Conservation (phyloP, 2,113 vertebrate species). For the Perccottus glenii region DNA sequence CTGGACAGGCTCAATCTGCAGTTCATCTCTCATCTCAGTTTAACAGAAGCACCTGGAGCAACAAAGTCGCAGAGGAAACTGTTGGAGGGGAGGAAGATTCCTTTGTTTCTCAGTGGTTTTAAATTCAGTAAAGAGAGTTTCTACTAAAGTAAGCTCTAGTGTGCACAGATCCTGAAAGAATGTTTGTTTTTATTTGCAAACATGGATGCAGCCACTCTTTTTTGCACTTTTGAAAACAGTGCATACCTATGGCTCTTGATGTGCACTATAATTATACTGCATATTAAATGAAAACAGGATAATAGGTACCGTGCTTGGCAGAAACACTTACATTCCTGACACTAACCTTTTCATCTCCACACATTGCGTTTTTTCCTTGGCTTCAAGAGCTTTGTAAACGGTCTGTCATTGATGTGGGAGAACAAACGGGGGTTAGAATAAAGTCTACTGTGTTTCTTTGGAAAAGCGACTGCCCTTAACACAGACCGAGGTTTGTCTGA, state of each 20-base stretch:
- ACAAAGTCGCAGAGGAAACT: slow-evolving; percentile 24
- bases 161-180: no score
- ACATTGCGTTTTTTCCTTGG: slow-evolving; percentile 31
- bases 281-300: slow-evolving; percentile 33
- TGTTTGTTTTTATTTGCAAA: slow-evolving; percentile 10
- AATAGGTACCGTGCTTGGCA: slow-evolving; percentile 60
- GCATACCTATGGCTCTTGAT: slow-evolving; percentile 49
- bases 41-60: slow-evolving; percentile 55
- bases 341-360: slow-evolving; percentile 45
- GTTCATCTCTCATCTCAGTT: slow-evolving; percentile 25
- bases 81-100: slow-evolving; percentile 43
- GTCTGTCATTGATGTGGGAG: slow-evolving; percentile 23
- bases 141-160: no score
- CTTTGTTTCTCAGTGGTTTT: slow-evolving; percentile 39
- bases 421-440: background rate
- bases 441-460: slow-evolving; percentile 16
- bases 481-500: slow-evolving; percentile 25
- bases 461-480: slow-evolving; percentile 17
- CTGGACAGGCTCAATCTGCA: slow-evolving; percentile 30
- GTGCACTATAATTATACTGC: slow-evolving; percentile 59
- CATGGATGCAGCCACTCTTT: slow-evolving; percentile 22
- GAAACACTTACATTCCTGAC: slow-evolving; percentile 55
- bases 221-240: slow-evolving; percentile 17
- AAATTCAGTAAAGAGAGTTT: background rate
- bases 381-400: slow-evolving; percentile 39